phyloP scores from a whole-genome alignment of 2,888 invertebrate genomes.

The Vannuccia rotundouncinata region DNA sequence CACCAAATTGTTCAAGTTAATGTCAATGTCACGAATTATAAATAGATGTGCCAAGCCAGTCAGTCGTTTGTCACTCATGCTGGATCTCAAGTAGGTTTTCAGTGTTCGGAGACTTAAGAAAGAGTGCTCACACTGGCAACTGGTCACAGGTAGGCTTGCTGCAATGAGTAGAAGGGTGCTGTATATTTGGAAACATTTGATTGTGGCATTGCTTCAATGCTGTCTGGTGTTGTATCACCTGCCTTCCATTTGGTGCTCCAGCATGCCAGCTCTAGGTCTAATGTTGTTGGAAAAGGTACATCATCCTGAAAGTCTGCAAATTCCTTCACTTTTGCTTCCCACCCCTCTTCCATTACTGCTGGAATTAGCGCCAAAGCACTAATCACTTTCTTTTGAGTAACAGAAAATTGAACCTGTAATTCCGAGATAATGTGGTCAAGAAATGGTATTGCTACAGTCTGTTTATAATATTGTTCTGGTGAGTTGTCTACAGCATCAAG shows the following conservation, averaged over 20 bases:
- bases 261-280: neutral
- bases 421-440: neutral
- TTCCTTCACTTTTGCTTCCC: neutral
- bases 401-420: neutral
- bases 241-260: neutral
- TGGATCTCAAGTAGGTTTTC: neutral
- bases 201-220: neutral
- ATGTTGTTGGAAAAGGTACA: neutral
- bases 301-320: constrained; percentile 1
- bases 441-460: neutral
- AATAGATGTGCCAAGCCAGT: neutral
- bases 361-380: neutral
- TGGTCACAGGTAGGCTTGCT: neutral
- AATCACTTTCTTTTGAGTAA: neutral
- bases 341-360: neutral
- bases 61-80: neutral
- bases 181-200: neutral
- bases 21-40: neutral
- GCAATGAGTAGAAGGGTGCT: neutral
- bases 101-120: neutral
- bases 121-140: neutral
- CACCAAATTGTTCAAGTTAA: neutral
- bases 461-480: neutral
- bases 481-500: neutral
- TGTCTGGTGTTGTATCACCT: neutral